Evolutionary conservation across 2,888 invertebrate species (phyloP).

Genomic region (Meiosimyza platycephala): DNA sequence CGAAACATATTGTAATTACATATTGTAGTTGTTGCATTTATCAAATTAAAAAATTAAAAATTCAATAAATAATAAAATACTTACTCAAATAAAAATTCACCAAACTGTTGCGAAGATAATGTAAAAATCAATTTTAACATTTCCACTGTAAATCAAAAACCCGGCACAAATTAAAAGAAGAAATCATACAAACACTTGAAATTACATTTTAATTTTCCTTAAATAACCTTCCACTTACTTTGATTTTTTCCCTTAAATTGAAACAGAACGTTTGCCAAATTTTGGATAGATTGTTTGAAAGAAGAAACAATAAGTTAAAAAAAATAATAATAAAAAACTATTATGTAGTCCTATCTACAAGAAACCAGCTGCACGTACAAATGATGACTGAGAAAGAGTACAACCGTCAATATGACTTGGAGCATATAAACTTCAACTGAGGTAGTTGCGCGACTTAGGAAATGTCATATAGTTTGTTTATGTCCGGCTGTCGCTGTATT

Average conservation of each 20-base stretch:
- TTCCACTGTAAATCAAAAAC: slow-evolving; percentile 39
- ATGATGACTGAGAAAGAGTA: slow-evolving; percentile 11
- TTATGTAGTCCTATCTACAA: background rate
- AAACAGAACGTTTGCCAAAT: background rate
- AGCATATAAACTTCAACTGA: background rate
- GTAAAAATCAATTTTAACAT: slow-evolving; percentile 56
- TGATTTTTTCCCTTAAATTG: background rate
- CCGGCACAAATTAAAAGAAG: background rate
- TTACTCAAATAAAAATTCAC: slow-evolving; percentile 50
- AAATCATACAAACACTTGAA: slow-evolving; percentile 15
- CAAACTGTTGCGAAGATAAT: slow-evolving; percentile 44
- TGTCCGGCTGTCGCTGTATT: background rate
- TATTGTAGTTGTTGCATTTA: background rate
- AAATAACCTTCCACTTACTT: slow-evolving; percentile 2
- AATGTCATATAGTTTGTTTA: background rate
- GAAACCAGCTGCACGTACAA: background rate
- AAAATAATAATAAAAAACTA: background rate
- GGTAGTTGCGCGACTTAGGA: background rate
- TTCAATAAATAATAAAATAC: slow-evolving; percentile 41
- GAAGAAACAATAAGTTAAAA: background rate
- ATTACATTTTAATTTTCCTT: background rate
- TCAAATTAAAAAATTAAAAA: background rate
- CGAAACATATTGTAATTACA: too few species aligned
- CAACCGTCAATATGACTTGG: slow-evolving; percentile 19
- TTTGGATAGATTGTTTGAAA: background rate